Evolutionary conservation across 1,140 invertebrate species (phyloP), one percentile per base, ranked within the genome.

Genomic region (Pseudomyrmex concolor): DNA sequence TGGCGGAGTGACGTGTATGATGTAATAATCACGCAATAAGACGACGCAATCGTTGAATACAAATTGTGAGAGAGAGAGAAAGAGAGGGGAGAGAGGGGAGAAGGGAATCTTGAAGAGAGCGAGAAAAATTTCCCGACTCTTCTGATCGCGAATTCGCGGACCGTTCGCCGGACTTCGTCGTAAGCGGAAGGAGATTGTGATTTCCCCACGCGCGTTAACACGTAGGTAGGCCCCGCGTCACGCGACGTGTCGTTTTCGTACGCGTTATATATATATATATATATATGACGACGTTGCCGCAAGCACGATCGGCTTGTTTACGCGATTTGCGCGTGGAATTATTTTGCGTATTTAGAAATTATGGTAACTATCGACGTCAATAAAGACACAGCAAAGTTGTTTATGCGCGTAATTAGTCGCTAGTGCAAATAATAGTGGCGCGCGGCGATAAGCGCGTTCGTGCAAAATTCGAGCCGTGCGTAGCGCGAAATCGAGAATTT

Each of bases 201-300:
- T 60, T 70, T n/a, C 43, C 50, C 51, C 34, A 34, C 34, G 74
- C 64, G 72, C 51, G 34, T 78, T 83, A 84, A 84, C 84, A 34
- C 68, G 57, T 74, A 66, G 74, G 77, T 78, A 66, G 81, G 77
- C 68, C 82, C 68, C 66, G 48, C 25, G 50, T 59, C 2, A 15
- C 19, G n/a, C 34, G 17, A 22, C 22, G 68, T 25, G 25, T 25
- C 0, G 25, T 66, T 64, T 45, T 45, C 45, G 64, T 12, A 22
- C 19, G 66, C 64, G 45, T 34, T 34, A 34, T 5, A n/a, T n/a
- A n/a, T n/a, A n/a, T n/a, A n/a, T n/a, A 25, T 25, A 34, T 45
- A 50, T 34, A 34, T 34, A 34, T 22, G 62, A 48, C 45, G 7
- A 67, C 17, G 17, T 22, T 66, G 54, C 66, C 48, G 60, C 74